Evolutionary conservation across 2,888 invertebrate genomes (phyloP).

Genomic region (Cistogaster globosa): DNA sequence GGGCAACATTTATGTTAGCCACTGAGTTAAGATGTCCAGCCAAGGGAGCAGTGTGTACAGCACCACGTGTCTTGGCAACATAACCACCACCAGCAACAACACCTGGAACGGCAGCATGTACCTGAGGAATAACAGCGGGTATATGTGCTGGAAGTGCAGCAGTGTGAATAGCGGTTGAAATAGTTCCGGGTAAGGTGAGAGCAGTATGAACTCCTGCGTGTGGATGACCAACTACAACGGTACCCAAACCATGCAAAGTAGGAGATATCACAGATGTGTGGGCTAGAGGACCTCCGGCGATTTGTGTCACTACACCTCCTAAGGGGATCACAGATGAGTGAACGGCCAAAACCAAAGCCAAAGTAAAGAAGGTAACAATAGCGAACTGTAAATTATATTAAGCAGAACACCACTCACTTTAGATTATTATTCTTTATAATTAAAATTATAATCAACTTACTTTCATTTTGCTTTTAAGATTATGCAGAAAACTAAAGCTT

Average conservation of each 20-base stretch:
- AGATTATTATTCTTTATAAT: background rate
- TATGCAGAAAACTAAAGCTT: slow-evolving; percentile 66
- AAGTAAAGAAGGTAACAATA: slow-evolving; percentile 76
- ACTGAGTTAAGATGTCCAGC: slow-evolving; percentile 58
- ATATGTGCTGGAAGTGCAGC: slow-evolving; percentile 11
- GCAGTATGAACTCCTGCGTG: slow-evolving; percentile 5
- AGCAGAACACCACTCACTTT: too few species aligned
- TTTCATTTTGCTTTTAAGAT: slow-evolving; percentile 76
- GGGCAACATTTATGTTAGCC: slow-evolving; percentile 68
- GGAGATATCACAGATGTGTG: slow-evolving; percentile 75
- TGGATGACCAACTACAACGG: slow-evolving; percentile 53
- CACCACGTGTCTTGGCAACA: slow-evolving; percentile 62
- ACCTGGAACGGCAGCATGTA: background rate
- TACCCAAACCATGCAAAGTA: slow-evolving; percentile 75
- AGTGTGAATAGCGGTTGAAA: slow-evolving; percentile 33
- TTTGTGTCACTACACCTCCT: slow-evolving; percentile 73
- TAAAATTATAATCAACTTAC: slow-evolving; percentile 73
- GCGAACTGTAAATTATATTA: slow-evolving; percentile 76
- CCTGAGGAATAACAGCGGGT: background rate
- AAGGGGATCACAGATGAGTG: slow-evolving; percentile 78
- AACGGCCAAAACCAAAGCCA: slow-evolving; percentile 80
- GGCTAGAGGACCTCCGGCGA: slow-evolving; percentile 75
- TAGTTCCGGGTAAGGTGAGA: slow-evolving; percentile 10
- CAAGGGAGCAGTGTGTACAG: slow-evolving; percentile 61
- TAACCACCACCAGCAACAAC: slow-evolving; percentile 41